Percentiles rank a stretch among this genome's conserved stretches.
Conservation (phyloP, 2,797 vertebrate genomes). For the Lates japonicus region DNA sequence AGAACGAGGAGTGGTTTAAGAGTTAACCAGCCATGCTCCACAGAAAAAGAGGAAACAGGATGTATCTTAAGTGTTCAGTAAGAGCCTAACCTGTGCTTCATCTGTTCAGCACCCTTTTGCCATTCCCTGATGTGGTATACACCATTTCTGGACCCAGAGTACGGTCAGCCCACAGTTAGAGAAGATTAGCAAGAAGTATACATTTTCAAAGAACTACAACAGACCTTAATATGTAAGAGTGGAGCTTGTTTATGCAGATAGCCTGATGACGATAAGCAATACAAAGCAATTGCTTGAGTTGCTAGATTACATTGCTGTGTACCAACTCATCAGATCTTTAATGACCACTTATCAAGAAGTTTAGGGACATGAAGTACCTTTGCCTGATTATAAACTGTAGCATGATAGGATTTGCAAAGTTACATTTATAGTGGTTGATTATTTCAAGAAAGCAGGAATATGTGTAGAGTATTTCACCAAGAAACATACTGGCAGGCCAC, state of each 20-base stretch:
- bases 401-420: neutral
- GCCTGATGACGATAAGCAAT: too few relatives aligned
- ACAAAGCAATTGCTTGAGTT: too few relatives aligned
- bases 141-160: neutral
- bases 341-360: neutral
- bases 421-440: neutral
- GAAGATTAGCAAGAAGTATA: conserved; percentile 27
- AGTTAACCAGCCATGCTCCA: conserved; percentile 31
- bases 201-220: conserved; percentile 26
- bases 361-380: neutral
- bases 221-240: conserved; percentile 51
- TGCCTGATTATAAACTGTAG: neutral
- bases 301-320: neutral
- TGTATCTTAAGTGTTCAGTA: conserved; percentile 24
- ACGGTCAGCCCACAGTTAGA: conserved; percentile 9
- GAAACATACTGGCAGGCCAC: neutral
- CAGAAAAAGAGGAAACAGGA: conserved; percentile 51
- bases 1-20: conserved; percentile 20
- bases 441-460: neutral
- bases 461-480: neutral
- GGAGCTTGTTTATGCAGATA: conserved; percentile 34
- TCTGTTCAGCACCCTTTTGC: neutral
- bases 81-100: neutral
- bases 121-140: neutral
- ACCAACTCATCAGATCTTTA: conserved; percentile 1